Evolutionary conservation across 2,888 invertebrate genomes (phyloP), one percentile per base, ranked within the genome.

Genomic region (Ophion costatus): DNA sequence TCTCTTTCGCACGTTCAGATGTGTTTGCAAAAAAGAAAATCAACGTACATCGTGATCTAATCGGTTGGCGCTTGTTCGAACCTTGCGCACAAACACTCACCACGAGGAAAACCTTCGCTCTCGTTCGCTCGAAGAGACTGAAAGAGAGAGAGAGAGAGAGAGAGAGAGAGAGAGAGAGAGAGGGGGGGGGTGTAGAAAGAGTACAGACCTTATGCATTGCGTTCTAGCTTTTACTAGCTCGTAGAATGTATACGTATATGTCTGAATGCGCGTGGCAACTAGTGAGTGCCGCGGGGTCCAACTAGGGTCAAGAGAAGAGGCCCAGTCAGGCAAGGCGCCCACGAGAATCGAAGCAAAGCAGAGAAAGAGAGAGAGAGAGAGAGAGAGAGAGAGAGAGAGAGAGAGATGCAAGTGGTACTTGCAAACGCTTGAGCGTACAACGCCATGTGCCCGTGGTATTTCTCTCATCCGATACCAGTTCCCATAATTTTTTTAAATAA

Each of bases 61-160:
- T 86, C 86, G 83, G 81, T 74, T 79, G 80, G 80, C 84, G 80
- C 84, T 85, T 87, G 86, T 86, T 87, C 85, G 80, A 82, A 80
- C 59, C 80, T 45, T 73, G 81, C 80, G 79, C 80, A 73, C 82
- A 86, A 33, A 51, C 51, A 69, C 80, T 38, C 66, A 74, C 74
- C 71, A 80, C 76, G 82, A 80, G 85, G 51, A 85, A 85, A 84
- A 83, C 81, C 86, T 86, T 87, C 86, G 86, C 87, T 86, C 86
- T 87, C 86, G 86, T 86, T 87, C 84, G 85, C 82, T 84, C 83
- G 20, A n/a, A 61, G 71, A 77, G 74, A 38, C 29, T 14, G 59
- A 69, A 42, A 38, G 63, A 70, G 75, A 38, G 69, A 78, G 59
- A 51, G 70, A 70, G 38, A 29, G 33, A 78, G 42, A 20, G 45